Evolutionary conservation across 2,888 invertebrate species (phyloP), one percentile per base, ranked within the genome.

Genomic region (Myathropa florea): DNA sequence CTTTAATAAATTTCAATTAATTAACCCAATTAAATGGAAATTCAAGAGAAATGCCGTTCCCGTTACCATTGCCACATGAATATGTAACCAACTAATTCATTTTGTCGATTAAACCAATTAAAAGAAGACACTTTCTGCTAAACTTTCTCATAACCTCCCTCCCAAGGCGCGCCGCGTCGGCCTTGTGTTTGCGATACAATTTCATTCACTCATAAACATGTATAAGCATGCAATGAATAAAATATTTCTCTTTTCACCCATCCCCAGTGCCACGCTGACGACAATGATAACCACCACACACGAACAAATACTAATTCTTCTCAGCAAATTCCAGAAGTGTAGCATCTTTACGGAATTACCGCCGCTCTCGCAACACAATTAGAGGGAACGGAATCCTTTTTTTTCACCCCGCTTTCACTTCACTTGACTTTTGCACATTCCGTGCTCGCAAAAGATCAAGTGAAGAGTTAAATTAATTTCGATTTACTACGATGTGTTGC

Each of bases 101-200:
- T 86, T 86, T 86, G 86, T 70, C 83, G 86, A 86, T 86, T 86
- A 86, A 86, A 83, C 83, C 86, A 86, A 86, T 86, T 86, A 86
- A 86, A 83, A 82, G 79, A 79, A 86, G 78, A 86, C 86, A 86
- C 86, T 86, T 86, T 86, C 83, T 75, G 83, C 65, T 79, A 78
- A 86, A 86, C 83, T 86, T 86, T 86, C 83, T 78, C 83, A 82
- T 85, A 55, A 24, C 63, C 63, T 39, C 63, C 57, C 83, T 63
- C 68, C 7, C 53, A 2, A 46, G 30, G 10, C 55, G 21, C 18
- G 14, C 26, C 73, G 28, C 23, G 46, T 4, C 28, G 57, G 53
- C 61, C 67, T 70, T 23, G 67, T 67, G 28, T 61, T 71, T 61
- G 61, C 46, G 26, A 71, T 84, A 81, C 76, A 73, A 78, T 70